These are phyloP conservation scores for Anguilla obscura DNA, from an alignment of 2,797 vertebrate genomes.

Conservation along the genomic window DNA sequence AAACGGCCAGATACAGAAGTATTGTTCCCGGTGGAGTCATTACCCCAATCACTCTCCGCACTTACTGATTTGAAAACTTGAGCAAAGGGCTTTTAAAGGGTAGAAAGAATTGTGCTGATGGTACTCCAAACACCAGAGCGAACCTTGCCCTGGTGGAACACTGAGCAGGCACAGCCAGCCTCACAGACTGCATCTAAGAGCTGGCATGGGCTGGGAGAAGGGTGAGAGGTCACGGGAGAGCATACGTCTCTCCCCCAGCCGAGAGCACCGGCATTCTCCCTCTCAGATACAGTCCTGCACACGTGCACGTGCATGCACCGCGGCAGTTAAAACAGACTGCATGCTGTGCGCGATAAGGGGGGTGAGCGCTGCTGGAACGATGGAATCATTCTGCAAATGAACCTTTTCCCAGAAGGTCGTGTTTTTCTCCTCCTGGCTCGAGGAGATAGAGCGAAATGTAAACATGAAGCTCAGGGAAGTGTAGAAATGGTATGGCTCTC, in stretches of 20 bases:
- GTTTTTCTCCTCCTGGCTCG: not conserved
- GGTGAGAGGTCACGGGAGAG: not conserved
- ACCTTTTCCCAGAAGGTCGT: conserved; percentile 15
- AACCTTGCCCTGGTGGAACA: not conserved
- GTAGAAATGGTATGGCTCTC: not conserved
- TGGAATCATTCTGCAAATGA: conserved; percentile 6
- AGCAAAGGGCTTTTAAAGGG: conserved; percentile 3
- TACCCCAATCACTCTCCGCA: conserved; percentile 11
- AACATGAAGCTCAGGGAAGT: not conserved
- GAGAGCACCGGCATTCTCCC: not conserved
- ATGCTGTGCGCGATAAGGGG: not conserved
- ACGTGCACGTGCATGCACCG: not conserved
- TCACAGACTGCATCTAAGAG: not conserved
- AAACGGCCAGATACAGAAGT: not conserved
- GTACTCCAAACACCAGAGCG: not conserved
- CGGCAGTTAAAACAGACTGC: not conserved
- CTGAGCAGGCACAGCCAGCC: not conserved
- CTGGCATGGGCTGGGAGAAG: not conserved
- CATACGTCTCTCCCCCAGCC: not conserved
- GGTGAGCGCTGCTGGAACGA: not conserved
- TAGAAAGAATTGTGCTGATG: not conserved
- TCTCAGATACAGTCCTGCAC: not conserved
- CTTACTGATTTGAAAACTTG: conserved; percentile 13
- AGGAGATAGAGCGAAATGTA: not conserved
- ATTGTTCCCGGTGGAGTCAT: not conserved